Evolutionary conservation across 2,797 vertebrate genomes (phyloP).

Genomic region (Botia almorhae): DNA sequence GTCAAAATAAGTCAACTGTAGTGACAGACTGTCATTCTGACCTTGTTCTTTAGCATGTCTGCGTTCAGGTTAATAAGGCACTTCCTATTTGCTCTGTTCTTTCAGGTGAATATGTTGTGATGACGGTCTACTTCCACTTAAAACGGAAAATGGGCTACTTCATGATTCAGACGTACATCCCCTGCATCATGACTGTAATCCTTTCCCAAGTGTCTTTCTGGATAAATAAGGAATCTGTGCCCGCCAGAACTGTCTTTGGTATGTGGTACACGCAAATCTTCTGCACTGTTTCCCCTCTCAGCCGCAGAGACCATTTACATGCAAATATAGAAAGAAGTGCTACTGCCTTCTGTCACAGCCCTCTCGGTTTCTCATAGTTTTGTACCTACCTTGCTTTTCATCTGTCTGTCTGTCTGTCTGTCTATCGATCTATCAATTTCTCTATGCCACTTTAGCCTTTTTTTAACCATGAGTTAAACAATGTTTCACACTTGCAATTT

Average conservation of each 20-base stretch:
- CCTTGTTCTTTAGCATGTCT: slow-evolving; percentile 13
- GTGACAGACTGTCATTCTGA: slow-evolving; percentile 44
- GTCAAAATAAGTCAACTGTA: slow-evolving; percentile 29
- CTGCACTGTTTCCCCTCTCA: slow-evolving; percentile 56
- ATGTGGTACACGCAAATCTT: slow-evolving; percentile 71
- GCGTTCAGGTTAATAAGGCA: slow-evolving; percentile 35
- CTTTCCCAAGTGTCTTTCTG: slow-evolving; percentile 99
- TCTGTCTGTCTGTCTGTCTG: neutral
- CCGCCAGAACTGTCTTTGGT: slow-evolving; percentile 98
- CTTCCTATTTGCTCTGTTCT: slow-evolving; percentile 38
- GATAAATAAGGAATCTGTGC: slow-evolving; percentile 99
- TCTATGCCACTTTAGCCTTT: neutral
- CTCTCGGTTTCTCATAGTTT: neutral
- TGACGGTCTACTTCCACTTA: slow-evolving; percentile 97
- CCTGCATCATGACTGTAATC: slow-evolving; percentile 99
- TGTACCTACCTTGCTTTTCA: neutral
- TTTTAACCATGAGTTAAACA: no score
- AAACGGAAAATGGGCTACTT: slow-evolving; percentile 99
- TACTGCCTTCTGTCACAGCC: neutral
- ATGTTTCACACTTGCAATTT: no score
- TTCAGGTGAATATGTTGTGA: slow-evolving; percentile 97
- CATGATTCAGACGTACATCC: slow-evolving; percentile 99
- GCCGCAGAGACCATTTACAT: slow-evolving; percentile 52
- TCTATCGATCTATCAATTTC: neutral
- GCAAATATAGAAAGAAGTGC: slow-evolving; percentile 41